Conservation (phyloP, 2,113 vertebrate species). For the Oreochromis aureus region DNA sequence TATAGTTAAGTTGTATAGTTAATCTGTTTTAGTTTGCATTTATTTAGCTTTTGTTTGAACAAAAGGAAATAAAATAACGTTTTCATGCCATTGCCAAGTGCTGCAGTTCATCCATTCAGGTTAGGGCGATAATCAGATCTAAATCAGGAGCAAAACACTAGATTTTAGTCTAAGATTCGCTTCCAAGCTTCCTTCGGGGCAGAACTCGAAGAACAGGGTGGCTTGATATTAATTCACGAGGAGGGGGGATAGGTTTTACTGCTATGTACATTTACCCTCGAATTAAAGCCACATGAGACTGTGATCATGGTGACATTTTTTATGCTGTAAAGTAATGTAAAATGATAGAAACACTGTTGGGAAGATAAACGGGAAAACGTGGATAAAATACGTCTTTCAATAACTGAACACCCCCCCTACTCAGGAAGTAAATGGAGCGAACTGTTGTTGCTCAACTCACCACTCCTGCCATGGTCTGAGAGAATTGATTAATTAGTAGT, state of each 20-base stretch:
- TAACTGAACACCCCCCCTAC: neutral
- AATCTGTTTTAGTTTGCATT: neutral
- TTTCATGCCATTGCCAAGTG: neutral
- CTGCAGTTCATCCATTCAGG: neutral
- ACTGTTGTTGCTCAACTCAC: constrained; percentile 18
- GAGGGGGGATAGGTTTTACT: neutral
- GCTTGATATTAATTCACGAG: neutral
- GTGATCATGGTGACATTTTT: neutral
- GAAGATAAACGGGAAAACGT: neutral
- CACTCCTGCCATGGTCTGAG: neutral
- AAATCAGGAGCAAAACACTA: neutral
- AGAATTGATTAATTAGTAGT: neutral
- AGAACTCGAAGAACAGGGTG: neutral
- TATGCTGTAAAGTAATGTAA: neutral
- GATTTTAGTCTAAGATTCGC: neutral
- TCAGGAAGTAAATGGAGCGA: neutral
- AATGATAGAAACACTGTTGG: neutral
- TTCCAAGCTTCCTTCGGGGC: neutral
- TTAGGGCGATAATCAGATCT: neutral
- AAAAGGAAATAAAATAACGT: neutral
- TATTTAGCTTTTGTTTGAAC: neutral
- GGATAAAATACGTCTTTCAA: rapidly evolving
- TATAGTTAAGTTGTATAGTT: neutral
- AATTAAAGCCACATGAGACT: neutral
- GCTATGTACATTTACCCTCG: neutral